These are phyloP conservation scores for Meloidogyne exigua DNA, from an alignment of 1,140 invertebrate species.

Conservation along the genomic window DNA sequence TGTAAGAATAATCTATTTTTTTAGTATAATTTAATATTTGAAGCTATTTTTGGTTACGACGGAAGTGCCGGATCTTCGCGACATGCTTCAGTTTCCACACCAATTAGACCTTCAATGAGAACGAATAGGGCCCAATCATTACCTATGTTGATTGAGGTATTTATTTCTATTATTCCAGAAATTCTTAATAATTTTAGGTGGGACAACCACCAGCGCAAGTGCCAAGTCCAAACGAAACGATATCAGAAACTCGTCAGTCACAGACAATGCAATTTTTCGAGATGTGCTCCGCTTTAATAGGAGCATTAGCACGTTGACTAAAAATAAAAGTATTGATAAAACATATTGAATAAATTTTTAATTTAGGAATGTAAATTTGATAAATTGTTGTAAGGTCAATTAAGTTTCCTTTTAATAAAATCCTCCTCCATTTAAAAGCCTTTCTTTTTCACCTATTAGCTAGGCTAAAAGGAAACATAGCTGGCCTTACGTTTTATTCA, in stretches of 20 bases:
- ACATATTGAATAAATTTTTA: no score
- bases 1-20: constrained; percentile 34
- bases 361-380: no score
- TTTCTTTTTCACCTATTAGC: no score
- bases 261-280: constrained; percentile 99
- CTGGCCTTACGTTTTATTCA: no score
- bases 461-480: no score
- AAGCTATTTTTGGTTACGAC: constrained; percentile 28
- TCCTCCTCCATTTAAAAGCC: no score
- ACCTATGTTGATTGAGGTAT: constrained; percentile 63
- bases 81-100: constrained; percentile 62
- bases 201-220: not conserved
- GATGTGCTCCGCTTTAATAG: constrained; percentile 97
- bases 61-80: constrained; percentile 51
- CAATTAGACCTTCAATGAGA: constrained; percentile 54
- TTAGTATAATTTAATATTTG: not conserved
- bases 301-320: constrained; percentile 83
- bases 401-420: no score
- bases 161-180: not conserved
- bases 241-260: constrained; percentile 69
- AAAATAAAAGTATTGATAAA: no score
- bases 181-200: not conserved
- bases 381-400: no score
- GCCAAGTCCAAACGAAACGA: not conserved
- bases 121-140: constrained; percentile 56